Evolutionary conservation across 2,113 vertebrate genomes (phyloP).

Genomic region (Bujurquina vittata): DNA sequence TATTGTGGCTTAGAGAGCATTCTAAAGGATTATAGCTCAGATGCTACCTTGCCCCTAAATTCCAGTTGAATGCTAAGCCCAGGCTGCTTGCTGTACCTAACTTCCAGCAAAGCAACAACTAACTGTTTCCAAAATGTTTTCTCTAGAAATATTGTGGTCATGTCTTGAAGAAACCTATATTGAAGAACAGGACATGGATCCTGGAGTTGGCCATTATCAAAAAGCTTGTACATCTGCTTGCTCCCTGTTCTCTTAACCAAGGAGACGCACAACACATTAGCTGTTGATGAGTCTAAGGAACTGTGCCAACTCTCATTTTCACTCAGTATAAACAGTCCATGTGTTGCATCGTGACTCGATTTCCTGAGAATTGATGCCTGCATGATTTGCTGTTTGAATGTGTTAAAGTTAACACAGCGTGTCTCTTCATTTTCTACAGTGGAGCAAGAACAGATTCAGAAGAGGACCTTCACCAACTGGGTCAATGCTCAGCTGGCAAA

Average conservation of each 20-base stretch:
- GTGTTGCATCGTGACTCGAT: not conserved
- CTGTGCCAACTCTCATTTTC: not conserved
- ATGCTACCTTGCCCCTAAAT: not conserved
- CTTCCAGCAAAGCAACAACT: not conserved
- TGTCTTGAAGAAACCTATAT: not conserved
- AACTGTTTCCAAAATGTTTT: not conserved
- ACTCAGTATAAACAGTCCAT: not conserved
- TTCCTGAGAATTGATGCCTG: not conserved
- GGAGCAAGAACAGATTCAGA: constrained; percentile 93
- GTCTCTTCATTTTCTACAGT: constrained; percentile 73
- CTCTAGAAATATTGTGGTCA: not conserved
- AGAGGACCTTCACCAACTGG: constrained; percentile 97
- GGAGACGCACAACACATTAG: not conserved
- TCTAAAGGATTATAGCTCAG: not conserved
- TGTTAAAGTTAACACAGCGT: not conserved
- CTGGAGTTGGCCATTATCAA: not conserved
- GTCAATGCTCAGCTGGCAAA: constrained; percentile 93
- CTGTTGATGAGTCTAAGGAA: not conserved
- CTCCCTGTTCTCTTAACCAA: not conserved
- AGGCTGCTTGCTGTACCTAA: rapidly evolving
- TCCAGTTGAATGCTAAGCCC: not conserved
- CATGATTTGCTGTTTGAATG: not conserved
- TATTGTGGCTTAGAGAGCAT: not conserved
- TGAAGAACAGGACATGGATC: not conserved
- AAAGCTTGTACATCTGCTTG: not conserved